Evolutionary conservation across 2,113 vertebrate species (phyloP), one percentile per base, ranked within the genome.

Genomic region (Antechinus stuartii): DNA sequence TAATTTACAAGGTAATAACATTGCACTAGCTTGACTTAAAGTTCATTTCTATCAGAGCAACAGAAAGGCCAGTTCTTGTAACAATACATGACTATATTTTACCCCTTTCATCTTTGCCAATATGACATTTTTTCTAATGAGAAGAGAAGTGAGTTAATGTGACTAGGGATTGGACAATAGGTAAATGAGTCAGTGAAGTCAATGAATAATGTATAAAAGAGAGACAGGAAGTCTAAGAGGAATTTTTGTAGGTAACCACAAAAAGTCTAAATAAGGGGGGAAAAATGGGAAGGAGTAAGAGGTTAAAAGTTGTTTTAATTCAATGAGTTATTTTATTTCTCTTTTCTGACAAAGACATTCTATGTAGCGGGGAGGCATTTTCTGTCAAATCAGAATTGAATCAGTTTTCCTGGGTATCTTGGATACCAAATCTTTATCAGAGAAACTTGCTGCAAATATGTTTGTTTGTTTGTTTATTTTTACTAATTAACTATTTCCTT

Each of bases 231-330:
- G 89, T 22, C 35, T 11, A 4, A 12, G 49, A n/a, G 2, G 16
- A 49, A 52, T 22, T 2, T 68, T 23, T 14, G 1, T 24, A 46
- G 7, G 11, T 14, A 26, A 55, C 2, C 0, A 30, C 2, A 25
- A 46, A 9, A 2, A 7, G 25, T 7, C 23, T n/a, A 0, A 7
- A 0, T 0, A 14, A 12, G 19, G 16, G 3, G 0, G 7, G 6
- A 10, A 10, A 12, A 42, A 30, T 0, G 11, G 27, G 46, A 16
- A 27, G 19, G 2, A 19, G 19, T 8, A 84, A 42, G 16, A n/a
- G n/a, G 19, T 76, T n/a, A 76, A 84, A 84, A 84, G 5, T 35
- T 22, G 35, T 84, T 84, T 84, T 42, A 84, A n/a, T n/a, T 84
- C 14, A 84, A 35, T 42, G 19, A 84, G n/a, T 84, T 84, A 84